Percentiles rank a stretch among this genome's conserved stretches.
Evolutionary conservation across 2,113 vertebrate genomes (phyloP).

Genomic region (Crotalus helleri): DNA sequence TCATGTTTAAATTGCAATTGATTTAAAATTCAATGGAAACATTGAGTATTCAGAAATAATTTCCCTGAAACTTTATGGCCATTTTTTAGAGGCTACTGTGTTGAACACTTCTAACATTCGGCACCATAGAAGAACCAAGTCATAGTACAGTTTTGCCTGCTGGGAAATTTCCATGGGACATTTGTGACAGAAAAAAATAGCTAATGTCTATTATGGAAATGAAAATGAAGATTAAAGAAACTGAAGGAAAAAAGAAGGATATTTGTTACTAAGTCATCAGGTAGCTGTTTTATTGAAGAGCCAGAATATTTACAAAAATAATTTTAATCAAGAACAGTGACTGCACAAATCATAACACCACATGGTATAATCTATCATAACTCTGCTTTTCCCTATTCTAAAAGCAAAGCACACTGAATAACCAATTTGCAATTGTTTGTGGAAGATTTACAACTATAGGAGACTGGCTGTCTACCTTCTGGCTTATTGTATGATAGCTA

Average conservation of each 20-base stretch:
- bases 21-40: background rate
- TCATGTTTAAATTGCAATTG: background rate
- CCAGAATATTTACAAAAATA: background rate
- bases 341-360: accelerated
- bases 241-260: background rate
- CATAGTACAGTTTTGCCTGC: background rate
- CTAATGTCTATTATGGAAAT: background rate
- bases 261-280: background rate
- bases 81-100: background rate
- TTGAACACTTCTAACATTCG: background rate
- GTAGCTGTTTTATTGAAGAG: background rate
- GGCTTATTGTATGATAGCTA: background rate
- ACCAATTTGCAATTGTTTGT: conserved; percentile 3
- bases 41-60: background rate
- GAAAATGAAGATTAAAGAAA: background rate
- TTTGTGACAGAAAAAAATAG: background rate
- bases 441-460: background rate
- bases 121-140: background rate
- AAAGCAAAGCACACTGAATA: background rate
- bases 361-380: accelerated
- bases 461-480: conserved; percentile 8
- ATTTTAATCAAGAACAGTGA: background rate
- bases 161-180: background rate
- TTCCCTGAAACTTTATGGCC: too few relatives aligned
- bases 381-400: background rate